Conservation (phyloP, 2,888 invertebrate genomes). For the Drosophila aldrichi region DNA sequence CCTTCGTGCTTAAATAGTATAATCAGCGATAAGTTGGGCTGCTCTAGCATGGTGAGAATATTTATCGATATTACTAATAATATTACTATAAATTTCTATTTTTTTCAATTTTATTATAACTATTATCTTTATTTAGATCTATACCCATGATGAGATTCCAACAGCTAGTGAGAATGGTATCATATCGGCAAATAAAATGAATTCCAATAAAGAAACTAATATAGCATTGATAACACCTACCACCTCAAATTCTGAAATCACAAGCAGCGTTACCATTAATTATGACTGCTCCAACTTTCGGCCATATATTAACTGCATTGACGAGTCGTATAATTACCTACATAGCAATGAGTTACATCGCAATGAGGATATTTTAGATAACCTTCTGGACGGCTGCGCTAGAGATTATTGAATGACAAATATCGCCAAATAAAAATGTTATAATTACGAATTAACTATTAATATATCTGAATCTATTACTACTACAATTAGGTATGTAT, state of each 20-base stretch:
- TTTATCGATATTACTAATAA: not conserved
- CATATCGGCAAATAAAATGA: constrained; percentile 62
- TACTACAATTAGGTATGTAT: too few relatives aligned
- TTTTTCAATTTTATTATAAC: not conserved
- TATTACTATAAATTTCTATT: not conserved
- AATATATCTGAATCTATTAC: too few relatives aligned
- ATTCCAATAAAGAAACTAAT: constrained; percentile 39
- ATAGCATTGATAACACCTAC: constrained; percentile 24
- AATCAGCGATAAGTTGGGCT: constrained; percentile 42
- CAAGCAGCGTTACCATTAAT: constrained; percentile 33
- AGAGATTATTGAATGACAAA: constrained; percentile 71
- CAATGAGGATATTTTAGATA: constrained; percentile 81
- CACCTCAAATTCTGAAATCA: constrained; percentile 27
- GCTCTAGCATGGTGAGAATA: constrained; percentile 63
- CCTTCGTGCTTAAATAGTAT: constrained; percentile 39
- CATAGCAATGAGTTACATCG: constrained; percentile 73
- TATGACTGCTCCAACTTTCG: constrained; percentile 71
- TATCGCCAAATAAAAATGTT: constrained; percentile 26
- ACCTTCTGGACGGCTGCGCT: constrained; percentile 80
- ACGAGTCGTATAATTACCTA: constrained; percentile 81
- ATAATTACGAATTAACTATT: too few relatives aligned
- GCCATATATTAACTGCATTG: constrained; percentile 78
- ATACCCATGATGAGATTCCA: constrained; percentile 67
- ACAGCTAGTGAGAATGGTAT: constrained; percentile 64
- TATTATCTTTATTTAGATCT: constrained; percentile 48